Base-by-base conservation (phyloP, 1,140 invertebrate species). In the Limonius californicus region DNA sequence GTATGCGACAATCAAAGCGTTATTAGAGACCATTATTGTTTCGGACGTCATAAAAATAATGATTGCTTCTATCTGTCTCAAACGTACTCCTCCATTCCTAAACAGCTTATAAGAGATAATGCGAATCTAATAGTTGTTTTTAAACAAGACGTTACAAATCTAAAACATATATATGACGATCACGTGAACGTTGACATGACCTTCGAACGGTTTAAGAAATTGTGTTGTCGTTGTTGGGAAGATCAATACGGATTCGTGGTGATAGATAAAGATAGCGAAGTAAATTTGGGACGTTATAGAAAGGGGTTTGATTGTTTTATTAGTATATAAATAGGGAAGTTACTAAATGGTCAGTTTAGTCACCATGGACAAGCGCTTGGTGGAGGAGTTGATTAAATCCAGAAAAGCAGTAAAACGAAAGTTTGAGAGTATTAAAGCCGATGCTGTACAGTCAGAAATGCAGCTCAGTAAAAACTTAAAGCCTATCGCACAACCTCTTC, bases 41-140 rank as follows among this genome's bases (percentile, higher is more conserved):
- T 32, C 11, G 27, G 27, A 6, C 4, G 27, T 6, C 11, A 32
- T 32, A 70, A 68, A 18, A 53, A 71, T 43, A 68, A 75, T 39
- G 74, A 78, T 64, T 65, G 65, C 64, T 78, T 78, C 59, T 79
- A 74, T 70, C 59, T 78, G 15, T 69, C 47, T 64, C 74, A 76
- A 69, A 72, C 72, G n/a, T 78, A 77, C 62, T 62, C 68, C n/a
- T 59, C 63, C 43, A 74, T 77, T 30, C 73, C 72, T 11, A 79
- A 79, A 71, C 72, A 76, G 63, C 56, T 78, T 11, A 65, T 77
- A 32, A 60, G 73, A 19, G 74, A 77, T 65, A 78, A 76, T 68
- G 67, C 70, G 4, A 78, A 78, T 64, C 67, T 79, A 14, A 43
- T 79, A 20, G 63, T 75, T 50, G 1, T 77, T n/a, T 79, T 79